These are phyloP conservation scores for Numida meleagris DNA, from an alignment of 2,113 vertebrate genomes.

Conservation along the genomic window DNA sequence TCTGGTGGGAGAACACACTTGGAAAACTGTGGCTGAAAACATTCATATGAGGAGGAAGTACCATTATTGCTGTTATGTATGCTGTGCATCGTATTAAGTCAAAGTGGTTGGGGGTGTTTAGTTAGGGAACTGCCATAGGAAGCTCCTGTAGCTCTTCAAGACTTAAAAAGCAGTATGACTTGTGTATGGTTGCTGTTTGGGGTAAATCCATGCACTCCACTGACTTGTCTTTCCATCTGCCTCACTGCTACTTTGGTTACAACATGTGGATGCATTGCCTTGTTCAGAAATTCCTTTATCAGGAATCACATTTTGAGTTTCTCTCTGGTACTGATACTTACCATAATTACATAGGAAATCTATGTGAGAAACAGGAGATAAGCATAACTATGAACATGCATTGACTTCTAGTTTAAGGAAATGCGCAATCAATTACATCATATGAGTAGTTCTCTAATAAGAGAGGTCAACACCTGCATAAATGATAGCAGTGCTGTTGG, in stretches of 20 bases:
- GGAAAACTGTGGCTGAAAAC: neutral
- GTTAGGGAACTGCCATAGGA: neutral
- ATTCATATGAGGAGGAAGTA: neutral
- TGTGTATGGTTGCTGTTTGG: neutral
- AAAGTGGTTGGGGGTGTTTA: neutral
- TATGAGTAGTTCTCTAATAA: neutral
- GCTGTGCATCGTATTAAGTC: neutral
- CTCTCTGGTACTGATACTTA: neutral
- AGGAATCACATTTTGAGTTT: neutral
- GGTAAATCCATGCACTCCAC: neutral
- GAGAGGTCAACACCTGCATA: neutral
- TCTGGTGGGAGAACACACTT: neutral
- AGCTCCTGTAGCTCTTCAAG: neutral
- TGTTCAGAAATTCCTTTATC: neutral
- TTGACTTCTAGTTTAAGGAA: neutral
- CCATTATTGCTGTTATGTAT: neutral
- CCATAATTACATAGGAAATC: neutral
- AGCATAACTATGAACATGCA: neutral
- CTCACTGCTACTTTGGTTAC: neutral
- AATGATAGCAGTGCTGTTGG: neutral
- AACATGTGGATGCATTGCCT: neutral
- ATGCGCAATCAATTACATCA: neutral
- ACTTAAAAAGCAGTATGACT: neutral
- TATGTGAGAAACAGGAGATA: neutral
- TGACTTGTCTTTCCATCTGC: neutral